A percentile compares a stretch with the other conserved stretches of the same genome.
These are phyloP conservation scores for Apodemus sylvaticus DNA, from an alignment of 2,113 vertebrate genomes.

Conservation along the genomic window DNA sequence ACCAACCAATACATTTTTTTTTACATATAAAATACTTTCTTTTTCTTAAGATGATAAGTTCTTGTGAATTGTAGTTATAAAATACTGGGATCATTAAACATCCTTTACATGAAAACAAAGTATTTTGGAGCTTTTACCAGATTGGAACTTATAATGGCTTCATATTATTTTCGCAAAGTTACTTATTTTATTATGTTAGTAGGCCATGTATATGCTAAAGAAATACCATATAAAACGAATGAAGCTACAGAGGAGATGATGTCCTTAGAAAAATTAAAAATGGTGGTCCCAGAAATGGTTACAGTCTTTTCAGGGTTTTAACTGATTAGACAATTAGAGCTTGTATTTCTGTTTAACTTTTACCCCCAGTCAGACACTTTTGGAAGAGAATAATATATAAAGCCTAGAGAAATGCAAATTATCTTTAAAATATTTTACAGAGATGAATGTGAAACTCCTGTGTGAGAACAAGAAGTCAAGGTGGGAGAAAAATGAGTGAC, in stretches of 20 bases:
- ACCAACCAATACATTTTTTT: neutral
- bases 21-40: neutral
- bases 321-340: neutral
- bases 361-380: neutral
- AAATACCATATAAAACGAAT: neutral
- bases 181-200: neutral
- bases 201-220: neutral
- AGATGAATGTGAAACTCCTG: neutral
- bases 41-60: neutral
- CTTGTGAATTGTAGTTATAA: neutral
- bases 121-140: neutral
- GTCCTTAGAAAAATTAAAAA: neutral
- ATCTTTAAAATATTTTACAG: neutral
- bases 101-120: neutral
- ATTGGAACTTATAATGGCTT: neutral
- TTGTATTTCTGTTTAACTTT: neutral
- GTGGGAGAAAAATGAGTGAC: neutral
- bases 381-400: neutral
- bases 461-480: neutral
- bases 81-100: neutral
- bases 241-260: neutral
- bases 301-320: neutral
- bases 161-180: neutral
- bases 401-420: neutral
- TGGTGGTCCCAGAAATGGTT: fast-evolving